A percentile compares a stretch with the other conserved stretches of the same genome.
phyloP scores from a whole-genome alignment of 2,113 vertebrate genomes.

The Hippocampus mohnikei region DNA sequence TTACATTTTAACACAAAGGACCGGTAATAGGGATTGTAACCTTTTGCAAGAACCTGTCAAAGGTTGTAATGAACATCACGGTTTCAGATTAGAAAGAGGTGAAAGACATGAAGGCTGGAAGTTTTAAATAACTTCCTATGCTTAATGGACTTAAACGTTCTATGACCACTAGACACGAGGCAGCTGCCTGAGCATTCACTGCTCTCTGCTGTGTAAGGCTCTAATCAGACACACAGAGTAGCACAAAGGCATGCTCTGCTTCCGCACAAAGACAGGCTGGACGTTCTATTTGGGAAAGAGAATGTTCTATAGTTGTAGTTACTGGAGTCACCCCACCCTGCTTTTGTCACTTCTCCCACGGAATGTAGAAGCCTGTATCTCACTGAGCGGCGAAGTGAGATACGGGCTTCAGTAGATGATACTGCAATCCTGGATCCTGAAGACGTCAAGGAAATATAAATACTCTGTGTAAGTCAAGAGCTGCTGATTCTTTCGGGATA shows the following conservation, averaged over 20 bases:
- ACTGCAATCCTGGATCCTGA: too few relatives aligned
- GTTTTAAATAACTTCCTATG: not conserved
- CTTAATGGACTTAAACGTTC: not conserved
- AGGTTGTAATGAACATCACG: not conserved
- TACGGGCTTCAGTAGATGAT: too few relatives aligned
- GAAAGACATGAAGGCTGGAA: not conserved
- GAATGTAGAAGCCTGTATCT: constrained; percentile 8
- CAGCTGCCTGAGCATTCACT: not conserved
- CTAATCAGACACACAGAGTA: not conserved
- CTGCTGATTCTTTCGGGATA: too few relatives aligned
- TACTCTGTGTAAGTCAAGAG: too few relatives aligned
- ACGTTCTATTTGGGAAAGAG: constrained; percentile 44
- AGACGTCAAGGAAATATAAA: too few relatives aligned
- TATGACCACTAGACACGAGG: not conserved
- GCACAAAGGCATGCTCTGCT: not conserved
- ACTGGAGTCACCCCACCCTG: constrained; percentile 36
- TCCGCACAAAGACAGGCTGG: constrained; percentile 16
- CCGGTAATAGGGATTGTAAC: too few relatives aligned
- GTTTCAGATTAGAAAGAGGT: not conserved
- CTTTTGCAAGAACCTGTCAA: too few relatives aligned
- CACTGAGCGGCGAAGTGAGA: too few relatives aligned
- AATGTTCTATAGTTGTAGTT: constrained; percentile 45
- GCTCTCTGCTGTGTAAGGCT: not conserved
- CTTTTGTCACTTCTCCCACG: constrained; percentile 10
- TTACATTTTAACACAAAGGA: too few relatives aligned